Conservation (phyloP, 2,888 invertebrate species). For the Eulithis prunata region DNA sequence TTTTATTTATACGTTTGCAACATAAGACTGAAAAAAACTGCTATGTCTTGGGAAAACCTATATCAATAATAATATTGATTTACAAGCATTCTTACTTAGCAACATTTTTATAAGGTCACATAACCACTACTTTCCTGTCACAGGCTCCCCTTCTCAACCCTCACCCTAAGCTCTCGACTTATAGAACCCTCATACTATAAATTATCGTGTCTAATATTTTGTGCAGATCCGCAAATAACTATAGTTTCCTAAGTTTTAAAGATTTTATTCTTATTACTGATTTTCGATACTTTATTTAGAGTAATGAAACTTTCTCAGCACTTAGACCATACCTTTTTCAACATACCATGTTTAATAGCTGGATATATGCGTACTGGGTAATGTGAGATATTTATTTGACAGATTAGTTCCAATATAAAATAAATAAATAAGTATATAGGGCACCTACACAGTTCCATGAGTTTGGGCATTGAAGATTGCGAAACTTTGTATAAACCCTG, state of each 20-base stretch:
- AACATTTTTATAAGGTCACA: constrained; percentile 18
- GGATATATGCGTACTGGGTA: no score
- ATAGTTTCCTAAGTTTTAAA: not conserved
- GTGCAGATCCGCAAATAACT: constrained; percentile 8
- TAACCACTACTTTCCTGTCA: constrained; percentile 19
- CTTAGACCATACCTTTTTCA: no score
- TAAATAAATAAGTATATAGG: no score
- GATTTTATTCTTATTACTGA: not conserved
- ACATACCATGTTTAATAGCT: no score
- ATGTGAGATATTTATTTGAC: no score
- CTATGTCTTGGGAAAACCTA: not conserved
- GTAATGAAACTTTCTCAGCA: no score
- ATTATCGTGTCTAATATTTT: constrained; percentile 11
- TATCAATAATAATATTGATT: constrained; percentile 8
- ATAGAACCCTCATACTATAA: constrained; percentile 19
- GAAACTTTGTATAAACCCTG: no score
- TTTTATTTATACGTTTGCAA: no score
- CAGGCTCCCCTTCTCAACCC: constrained; percentile 22
- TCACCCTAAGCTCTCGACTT: constrained; percentile 25
- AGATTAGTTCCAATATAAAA: no score
- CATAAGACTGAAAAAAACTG: not conserved
- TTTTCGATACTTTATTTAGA: no score
- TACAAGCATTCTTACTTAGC: constrained; percentile 4
- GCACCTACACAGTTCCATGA: no score
- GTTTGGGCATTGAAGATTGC: no score